Evolutionary conservation across 2,113 vertebrate species (phyloP).

Genomic region (Ranitomeya imitator): DNA sequence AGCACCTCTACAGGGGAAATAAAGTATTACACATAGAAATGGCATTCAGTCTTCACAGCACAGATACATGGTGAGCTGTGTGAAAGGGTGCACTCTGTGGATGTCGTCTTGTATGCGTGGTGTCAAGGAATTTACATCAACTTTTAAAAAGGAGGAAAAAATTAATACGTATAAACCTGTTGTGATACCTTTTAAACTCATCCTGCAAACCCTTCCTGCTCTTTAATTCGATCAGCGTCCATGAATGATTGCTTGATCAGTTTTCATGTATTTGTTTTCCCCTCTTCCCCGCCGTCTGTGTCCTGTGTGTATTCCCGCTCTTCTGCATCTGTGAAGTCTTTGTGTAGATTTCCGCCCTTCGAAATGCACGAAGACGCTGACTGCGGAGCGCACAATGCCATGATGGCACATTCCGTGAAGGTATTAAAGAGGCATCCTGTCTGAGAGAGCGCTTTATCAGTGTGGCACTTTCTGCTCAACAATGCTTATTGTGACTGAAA

Average conservation of each 20-base stretch:
- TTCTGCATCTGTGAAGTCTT: not conserved
- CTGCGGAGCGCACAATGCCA: not conserved
- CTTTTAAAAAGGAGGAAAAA: too few relatives aligned
- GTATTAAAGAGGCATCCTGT: slow-evolving; percentile 22
- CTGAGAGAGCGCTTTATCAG: not conserved
- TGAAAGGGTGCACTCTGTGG: not conserved
- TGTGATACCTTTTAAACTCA: too few relatives aligned
- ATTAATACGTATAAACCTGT: too few relatives aligned
- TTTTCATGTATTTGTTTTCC: not conserved
- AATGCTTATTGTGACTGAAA: slow-evolving; percentile 39
- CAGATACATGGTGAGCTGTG: not conserved
- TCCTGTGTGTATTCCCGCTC: not conserved
- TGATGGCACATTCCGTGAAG: slow-evolving; percentile 5
- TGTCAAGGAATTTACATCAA: not conserved
- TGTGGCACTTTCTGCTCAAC: slow-evolving; percentile 11
- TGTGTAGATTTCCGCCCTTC: not conserved
- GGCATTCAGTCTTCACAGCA: not conserved
- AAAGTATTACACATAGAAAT: not conserved
- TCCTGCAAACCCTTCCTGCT: too few relatives aligned
- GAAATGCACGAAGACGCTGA: slow-evolving; percentile 1
- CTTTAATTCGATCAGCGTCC: too few relatives aligned
- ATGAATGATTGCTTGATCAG: not conserved
- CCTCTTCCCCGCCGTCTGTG: not conserved
- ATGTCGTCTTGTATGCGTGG: not conserved
- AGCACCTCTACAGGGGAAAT: too few relatives aligned